These are phyloP conservation scores for Dipodomys merriami DNA, from an alignment of 2,113 vertebrate genomes.

Conservation along the genomic window DNA sequence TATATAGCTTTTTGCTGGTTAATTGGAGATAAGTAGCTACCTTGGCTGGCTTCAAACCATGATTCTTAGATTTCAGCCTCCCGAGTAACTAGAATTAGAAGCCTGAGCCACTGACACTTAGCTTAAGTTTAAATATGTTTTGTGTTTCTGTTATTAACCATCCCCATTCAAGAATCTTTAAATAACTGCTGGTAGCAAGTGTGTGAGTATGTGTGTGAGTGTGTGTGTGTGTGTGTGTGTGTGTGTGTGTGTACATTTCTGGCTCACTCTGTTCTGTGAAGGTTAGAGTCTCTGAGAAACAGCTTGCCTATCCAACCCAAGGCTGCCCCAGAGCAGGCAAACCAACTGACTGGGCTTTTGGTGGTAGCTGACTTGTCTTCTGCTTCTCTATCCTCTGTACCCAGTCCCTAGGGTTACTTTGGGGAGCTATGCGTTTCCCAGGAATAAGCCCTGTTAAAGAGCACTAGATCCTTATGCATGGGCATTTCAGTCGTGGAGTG, in stretches of 20 bases:
- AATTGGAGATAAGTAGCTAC: too few relatives aligned
- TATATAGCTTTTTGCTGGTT: too few relatives aligned
- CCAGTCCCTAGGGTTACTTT: background rate
- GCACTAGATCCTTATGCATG: background rate
- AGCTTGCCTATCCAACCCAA: background rate
- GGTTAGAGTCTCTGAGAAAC: background rate
- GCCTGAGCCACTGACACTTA: too few relatives aligned
- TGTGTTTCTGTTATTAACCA: background rate
- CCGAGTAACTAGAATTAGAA: too few relatives aligned
- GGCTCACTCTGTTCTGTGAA: background rate
- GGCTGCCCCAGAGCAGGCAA: too few relatives aligned
- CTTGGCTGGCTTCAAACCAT: too few relatives aligned
- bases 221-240: too few relatives aligned
- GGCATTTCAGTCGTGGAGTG: background rate
- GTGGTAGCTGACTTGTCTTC: background rate
- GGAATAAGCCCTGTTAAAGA: background rate
- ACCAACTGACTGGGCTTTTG: background rate
- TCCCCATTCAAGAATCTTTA: background rate
- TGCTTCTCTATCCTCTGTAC: background rate
- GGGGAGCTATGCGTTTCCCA: background rate
- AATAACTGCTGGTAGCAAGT: background rate
- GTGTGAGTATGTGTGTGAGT: too few relatives aligned
- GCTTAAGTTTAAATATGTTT: background rate
- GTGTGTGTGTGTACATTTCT: background rate
- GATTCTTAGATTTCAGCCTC: too few relatives aligned